These are phyloP conservation scores for Ooceraea biroi DNA, from an alignment of 1,140 invertebrate genomes.

Conservation along the genomic window DNA sequence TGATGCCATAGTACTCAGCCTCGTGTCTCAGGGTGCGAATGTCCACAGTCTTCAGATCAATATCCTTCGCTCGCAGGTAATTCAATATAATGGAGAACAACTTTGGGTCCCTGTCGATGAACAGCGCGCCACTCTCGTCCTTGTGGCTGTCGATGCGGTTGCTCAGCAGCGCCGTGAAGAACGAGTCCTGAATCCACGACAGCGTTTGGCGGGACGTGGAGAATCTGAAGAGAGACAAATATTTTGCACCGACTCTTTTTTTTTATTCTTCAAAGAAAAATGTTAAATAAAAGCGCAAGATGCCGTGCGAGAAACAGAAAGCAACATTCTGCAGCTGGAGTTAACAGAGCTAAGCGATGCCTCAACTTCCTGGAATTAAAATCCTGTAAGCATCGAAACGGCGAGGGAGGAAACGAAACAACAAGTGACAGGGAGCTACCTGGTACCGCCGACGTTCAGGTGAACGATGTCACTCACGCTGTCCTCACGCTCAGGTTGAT, in stretches of 20 bases:
- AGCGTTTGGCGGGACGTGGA: conserved; percentile 97
- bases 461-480: conserved; percentile 90
- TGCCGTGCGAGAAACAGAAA: no score
- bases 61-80: conserved; percentile 96
- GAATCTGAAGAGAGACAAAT: conserved; percentile 90
- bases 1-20: conserved; percentile 99
- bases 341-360: no score
- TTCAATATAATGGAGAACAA: conserved; percentile 97
- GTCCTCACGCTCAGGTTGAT: conserved; percentile 3
- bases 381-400: no score
- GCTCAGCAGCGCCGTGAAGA: conserved; percentile 96
- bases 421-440: conserved; percentile 85
- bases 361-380: not conserved
- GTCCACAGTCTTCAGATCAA: conserved; percentile 94
- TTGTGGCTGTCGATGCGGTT: conserved; percentile 95
- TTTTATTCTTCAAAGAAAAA: no score
- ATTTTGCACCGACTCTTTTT: not conserved
- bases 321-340: no score
- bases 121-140: conserved; percentile 98
- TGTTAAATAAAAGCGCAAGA: no score
- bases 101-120: conserved; percentile 98
- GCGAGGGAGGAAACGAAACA: not conserved
- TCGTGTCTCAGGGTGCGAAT: conserved; percentile 95
- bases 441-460: conserved; percentile 93
- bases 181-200: conserved; percentile 96